phyloP scores from a whole-genome alignment of 2,888 invertebrate genomes.

The Callyntrura guangdongensis region DNA sequence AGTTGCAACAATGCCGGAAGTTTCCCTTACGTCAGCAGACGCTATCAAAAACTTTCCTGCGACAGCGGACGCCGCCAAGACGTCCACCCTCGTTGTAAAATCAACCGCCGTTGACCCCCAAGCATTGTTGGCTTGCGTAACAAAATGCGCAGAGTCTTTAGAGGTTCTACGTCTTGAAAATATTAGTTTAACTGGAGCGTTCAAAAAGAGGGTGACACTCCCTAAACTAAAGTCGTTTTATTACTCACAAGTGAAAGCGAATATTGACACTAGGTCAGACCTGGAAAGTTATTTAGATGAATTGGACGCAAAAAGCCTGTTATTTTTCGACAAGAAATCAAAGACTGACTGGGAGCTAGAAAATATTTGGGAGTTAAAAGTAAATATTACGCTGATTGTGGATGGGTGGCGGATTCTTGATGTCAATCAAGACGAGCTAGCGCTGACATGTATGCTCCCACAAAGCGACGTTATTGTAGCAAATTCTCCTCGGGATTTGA shows the following conservation, averaged over 20 bases:
- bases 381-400: slow-evolving; percentile 64
- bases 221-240: slow-evolving; percentile 65
- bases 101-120: slow-evolving; percentile 42
- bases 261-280: slow-evolving; percentile 48
- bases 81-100: slow-evolving; percentile 53
- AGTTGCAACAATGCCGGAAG: slow-evolving; percentile 47
- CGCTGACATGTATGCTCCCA: slow-evolving; percentile 62
- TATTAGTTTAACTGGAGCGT: slow-evolving; percentile 48
- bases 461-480: slow-evolving; percentile 58
- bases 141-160: slow-evolving; percentile 67
- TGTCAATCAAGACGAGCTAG: slow-evolving; percentile 67
- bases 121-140: slow-evolving; percentile 23
- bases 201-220: slow-evolving; percentile 69
- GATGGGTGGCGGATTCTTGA: slow-evolving; percentile 74
- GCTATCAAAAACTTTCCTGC: slow-evolving; percentile 67
- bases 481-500: slow-evolving; percentile 63
- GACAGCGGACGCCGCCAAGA: slow-evolving; percentile 57
- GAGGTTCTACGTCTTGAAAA: slow-evolving; percentile 66
- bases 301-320: slow-evolving; percentile 61
- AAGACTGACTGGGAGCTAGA: slow-evolving; percentile 70
- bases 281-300: slow-evolving; percentile 63
- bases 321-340: slow-evolving; percentile 72
- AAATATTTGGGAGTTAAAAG: slow-evolving; percentile 70
- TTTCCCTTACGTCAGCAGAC: slow-evolving; percentile 51
- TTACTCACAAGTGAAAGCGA: slow-evolving; percentile 55